Evolutionary conservation across 2,888 invertebrate genomes (phyloP), one percentile per base, ranked within the genome.

Genomic region (Tenthredo scrophulariae): DNA sequence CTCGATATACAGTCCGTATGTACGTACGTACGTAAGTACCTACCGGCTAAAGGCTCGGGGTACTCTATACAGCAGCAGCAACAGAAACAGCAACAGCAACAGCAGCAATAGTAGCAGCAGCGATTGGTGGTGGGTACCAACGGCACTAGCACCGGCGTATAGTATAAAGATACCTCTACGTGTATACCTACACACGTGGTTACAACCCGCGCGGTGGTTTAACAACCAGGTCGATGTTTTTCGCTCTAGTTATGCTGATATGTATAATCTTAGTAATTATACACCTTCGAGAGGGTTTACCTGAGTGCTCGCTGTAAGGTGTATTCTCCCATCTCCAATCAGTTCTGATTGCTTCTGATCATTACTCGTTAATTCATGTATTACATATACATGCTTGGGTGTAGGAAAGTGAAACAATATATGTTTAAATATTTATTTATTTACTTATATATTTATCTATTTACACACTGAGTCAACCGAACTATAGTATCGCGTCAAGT

Each of bases 191-290:
- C 86, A 86, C 85, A 86, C 87, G 85, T 87, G 87, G 72, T 33
- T 43, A 46, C 43, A 33, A 37, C n/a, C 83, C 40, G 70, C 67
- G 83, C 89, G 86, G 86, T 85, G 89, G 86, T 87, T 89, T 91
- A 91, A 91, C 91, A 90, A 91, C 87, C 91, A 87, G 90, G 90
- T 90, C 91, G 89, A 88, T 89, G 89, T 90, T 91, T 90, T 91
- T 91, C 91, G 91, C 91, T 91, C 91, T 88, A 91, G 89, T 91
- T 91, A 90, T 88, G 90, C 90, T 89, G 91, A 91, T 91, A 91
- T 91, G 90, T 91, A 89, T 91, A 91, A 91, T 91, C 90, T 89
- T 86, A 86, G 88, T 91, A 89, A 91, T 91, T 91, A 90, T 89
- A 91, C 90, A 90, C 87, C 85, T 86, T 86, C 54, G 79, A 85